Evolutionary conservation across 2,797 vertebrate species (phyloP), one percentile per base, ranked within the genome.

Genomic region (Notolepis coatsorum): DNA sequence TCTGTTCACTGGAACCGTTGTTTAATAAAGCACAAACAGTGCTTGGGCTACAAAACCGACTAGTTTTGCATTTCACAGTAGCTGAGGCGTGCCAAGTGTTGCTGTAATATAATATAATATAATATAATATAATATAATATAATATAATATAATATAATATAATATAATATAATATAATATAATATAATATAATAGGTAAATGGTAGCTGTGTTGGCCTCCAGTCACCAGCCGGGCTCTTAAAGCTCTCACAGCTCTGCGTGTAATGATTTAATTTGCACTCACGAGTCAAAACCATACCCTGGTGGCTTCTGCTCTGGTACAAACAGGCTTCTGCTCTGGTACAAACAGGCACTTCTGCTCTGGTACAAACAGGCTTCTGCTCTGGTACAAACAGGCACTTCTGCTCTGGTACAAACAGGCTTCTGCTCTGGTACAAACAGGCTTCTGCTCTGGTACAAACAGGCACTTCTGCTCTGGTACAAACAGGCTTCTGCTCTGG

Each of bases 171-270:
- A n/a, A n/a, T n/a, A n/a, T n/a, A n/a, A n/a, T n/a, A n/a, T n/a
- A n/a, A n/a, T n/a, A n/a, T n/a, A n/a, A n/a, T n/a, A n/a, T n/a
- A n/a, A n/a, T n/a, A n/a, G n/a, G n/a, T n/a, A n/a, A n/a, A n/a
- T n/a, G n/a, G n/a, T n/a, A n/a, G n/a, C n/a, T n/a, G n/a, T n/a
- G n/a, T n/a, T n/a, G n/a, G 83, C 81, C 82, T 63, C 75, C 41
- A 77, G 86, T 77, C 62, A 70, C 73, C 77, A 83, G 80, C 82
- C 81, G 80, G n/a, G n/a, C n/a, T n/a, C n/a, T n/a, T n/a, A n/a
- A n/a, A n/a, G 75, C 71, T 73, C 67, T 61, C 28, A 38, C 48
- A 77, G 77, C 53, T 45, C 47, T 61, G 50, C n/a, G 13, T 43
- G 59, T 61, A 3, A 45, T 81, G 70, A 81, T 77, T 85, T 73